Percentiles rank a stretch among this genome's conserved stretches.
Conservation (phyloP, 1,140 invertebrate genomes). For the Zophobas morio region DNA sequence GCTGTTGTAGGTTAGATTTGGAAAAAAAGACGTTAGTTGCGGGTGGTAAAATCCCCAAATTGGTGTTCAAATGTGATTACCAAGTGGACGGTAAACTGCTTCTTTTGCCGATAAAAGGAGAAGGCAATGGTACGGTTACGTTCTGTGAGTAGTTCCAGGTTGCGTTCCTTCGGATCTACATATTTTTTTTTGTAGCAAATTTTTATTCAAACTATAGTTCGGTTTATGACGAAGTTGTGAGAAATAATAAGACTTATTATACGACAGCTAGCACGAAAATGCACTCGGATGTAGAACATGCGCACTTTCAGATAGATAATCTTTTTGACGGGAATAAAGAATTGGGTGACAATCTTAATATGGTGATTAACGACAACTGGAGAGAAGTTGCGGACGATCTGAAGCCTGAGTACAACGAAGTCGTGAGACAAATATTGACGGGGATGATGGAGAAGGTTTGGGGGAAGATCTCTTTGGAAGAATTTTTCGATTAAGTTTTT, state of each 20-base stretch:
- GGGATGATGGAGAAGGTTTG: no score
- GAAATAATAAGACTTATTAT: neutral
- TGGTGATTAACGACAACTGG: conserved; percentile 12
- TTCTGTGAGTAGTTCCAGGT: neutral
- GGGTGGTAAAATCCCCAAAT: conserved; percentile 14
- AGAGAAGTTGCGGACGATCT: neutral
- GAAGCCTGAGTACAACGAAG: neutral
- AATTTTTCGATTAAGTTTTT: no score
- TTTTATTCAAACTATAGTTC: neutral
- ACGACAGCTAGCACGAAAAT: no score
- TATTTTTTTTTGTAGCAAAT: neutral
- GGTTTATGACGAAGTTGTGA: neutral
- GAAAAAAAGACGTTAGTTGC: conserved; percentile 48
- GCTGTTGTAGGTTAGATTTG: conserved; percentile 51
- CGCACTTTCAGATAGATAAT: neutral
- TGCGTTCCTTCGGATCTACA: neutral
- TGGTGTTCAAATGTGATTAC: conserved; percentile 48
- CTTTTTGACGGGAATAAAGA: neutral
- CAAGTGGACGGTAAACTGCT: neutral
- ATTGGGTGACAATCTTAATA: neutral
- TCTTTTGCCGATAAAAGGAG: conserved; percentile 10
- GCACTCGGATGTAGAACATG: no score
- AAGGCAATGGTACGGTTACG: neutral
- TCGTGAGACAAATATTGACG: neutral
- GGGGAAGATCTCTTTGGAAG: no score